phyloP scores from a whole-genome alignment of 2,888 invertebrate genomes.

The Notodonta ziczac region DNA sequence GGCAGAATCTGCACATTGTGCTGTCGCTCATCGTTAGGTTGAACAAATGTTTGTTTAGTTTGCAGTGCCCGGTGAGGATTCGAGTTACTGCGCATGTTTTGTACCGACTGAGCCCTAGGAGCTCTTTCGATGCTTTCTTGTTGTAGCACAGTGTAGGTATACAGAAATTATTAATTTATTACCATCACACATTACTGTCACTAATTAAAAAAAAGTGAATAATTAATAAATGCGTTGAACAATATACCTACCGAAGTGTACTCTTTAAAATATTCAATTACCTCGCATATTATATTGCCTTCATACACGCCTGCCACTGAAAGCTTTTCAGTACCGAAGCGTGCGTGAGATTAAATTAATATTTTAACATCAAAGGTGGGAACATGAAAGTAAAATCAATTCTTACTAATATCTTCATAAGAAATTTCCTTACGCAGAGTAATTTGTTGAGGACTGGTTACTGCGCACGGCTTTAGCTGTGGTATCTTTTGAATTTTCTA shows the following conservation, averaged over 20 bases:
- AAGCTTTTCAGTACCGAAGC: constrained; percentile 13
- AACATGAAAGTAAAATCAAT: constrained; percentile 16
- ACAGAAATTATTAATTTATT: too few species aligned
- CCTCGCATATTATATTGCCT: background rate
- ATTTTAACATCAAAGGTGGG: constrained; percentile 15
- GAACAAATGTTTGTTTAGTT: too few species aligned
- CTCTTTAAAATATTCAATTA: background rate
- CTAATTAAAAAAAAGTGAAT: too few species aligned
- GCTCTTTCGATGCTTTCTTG: too few species aligned
- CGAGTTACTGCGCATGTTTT: too few species aligned
- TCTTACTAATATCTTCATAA: constrained; percentile 10
- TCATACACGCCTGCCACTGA: background rate
- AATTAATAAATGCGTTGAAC: background rate
- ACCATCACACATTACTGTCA: too few species aligned
- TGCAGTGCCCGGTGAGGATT: too few species aligned
- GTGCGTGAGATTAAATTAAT: constrained; percentile 11
- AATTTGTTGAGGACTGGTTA: constrained; percentile 11
- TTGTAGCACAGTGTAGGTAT: too few species aligned
- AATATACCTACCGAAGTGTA: background rate
- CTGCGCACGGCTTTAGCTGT: background rate
- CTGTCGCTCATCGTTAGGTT: too few species aligned
- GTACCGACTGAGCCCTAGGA: too few species aligned
- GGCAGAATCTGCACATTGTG: too few species aligned
- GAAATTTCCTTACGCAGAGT: constrained; percentile 13
- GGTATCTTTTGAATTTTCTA: too few species aligned